phyloP scores from a whole-genome alignment of 2,888 invertebrate genomes.

The Sphecodes monilicornis region DNA sequence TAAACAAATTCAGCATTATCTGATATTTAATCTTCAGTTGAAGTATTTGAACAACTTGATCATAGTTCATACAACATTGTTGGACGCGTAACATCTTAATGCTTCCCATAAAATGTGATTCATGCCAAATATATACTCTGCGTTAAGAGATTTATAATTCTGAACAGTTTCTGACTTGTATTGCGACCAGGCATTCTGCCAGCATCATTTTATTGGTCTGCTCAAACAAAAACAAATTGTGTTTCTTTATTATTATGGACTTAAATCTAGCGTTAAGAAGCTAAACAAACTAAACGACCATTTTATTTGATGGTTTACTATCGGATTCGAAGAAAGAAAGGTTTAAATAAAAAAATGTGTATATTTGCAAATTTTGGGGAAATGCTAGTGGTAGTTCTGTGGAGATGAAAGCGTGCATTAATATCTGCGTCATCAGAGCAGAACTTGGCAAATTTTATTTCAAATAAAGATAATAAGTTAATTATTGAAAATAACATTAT shows the following conservation, averaged over 20 bases:
- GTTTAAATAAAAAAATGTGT: neutral
- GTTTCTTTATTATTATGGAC: neutral
- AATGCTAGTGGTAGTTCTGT: neutral
- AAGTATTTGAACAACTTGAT: neutral
- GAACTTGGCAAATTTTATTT: too few relatives aligned
- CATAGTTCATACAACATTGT: neutral
- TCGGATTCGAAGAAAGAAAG: neutral
- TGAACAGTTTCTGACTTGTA: neutral
- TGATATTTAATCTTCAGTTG: neutral
- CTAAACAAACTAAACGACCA: neutral
- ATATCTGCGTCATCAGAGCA: slow-evolving; percentile 20
- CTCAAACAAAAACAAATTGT: neutral
- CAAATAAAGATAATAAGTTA: too few relatives aligned
- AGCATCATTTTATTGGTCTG: neutral
- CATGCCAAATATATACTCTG: neutral
- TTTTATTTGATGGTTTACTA: neutral
- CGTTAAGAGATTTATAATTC: neutral
- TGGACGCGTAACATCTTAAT: neutral
- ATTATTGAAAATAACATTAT: too few relatives aligned
- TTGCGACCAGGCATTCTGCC: neutral
- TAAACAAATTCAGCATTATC: neutral
- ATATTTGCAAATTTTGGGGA: neutral
- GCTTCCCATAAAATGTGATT: neutral
- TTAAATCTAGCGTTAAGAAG: neutral
- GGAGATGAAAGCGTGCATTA: slow-evolving; percentile 1